Percentiles rank a stretch among this genome's conserved stretches.
phyloP scores from a whole-genome alignment of 2,113 vertebrate genomes.

The Corythornis vintsioides region DNA sequence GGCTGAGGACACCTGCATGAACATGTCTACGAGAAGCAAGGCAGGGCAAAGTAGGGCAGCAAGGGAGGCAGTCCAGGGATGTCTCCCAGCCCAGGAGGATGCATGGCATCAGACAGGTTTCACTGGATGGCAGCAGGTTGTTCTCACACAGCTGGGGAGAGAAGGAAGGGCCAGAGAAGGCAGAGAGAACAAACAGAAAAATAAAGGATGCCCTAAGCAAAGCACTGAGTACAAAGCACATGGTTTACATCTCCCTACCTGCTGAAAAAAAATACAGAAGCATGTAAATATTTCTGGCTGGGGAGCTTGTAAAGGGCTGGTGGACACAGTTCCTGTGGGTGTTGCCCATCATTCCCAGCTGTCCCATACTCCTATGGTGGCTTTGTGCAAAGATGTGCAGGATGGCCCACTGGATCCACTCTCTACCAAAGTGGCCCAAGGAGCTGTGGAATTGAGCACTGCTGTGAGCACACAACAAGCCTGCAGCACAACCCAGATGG shows the following conservation, averaged over 20 bases:
- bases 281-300: fast-evolving
- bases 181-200: not conserved
- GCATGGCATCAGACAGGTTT: not conserved
- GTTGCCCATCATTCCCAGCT: not conserved
- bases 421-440: not conserved
- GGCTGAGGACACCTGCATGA: fast-evolving
- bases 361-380: not conserved
- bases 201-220: not conserved
- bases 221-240: not conserved
- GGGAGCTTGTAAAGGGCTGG: not conserved
- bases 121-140: not conserved
- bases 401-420: fast-evolving
- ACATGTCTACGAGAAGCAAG: fast-evolving
- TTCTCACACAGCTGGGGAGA: not conserved
- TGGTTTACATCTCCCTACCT: not conserved
- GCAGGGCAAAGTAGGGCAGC: fast-evolving
- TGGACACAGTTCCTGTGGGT: fast-evolving
- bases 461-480: not conserved
- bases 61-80: not conserved
- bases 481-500: not conserved
- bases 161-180: not conserved
- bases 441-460: fast-evolving
- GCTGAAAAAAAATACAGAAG: not conserved
- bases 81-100: not conserved
- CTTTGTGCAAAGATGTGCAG: fast-evolving